Base-by-base conservation (phyloP, 92 coral and sea anemone genomes). In the Parazoanthus atlanticus region DNA sequence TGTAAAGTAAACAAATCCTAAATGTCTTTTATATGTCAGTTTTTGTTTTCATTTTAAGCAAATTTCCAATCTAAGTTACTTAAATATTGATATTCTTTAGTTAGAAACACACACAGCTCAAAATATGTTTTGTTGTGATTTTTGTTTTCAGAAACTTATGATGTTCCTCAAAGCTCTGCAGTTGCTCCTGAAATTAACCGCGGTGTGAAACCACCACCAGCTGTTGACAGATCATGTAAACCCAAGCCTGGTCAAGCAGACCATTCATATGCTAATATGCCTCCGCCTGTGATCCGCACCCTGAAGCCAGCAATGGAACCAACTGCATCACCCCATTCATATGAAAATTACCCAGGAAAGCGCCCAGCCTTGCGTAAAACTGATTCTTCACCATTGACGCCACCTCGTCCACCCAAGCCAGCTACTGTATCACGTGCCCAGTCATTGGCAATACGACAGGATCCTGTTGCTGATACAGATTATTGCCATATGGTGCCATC, bases 401-500 rank as follows among this genome's bases (percentile, higher is more conserved):
- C 87, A 43, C 87, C 78, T 26, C 78, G 87, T 25, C 87, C 87
- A 16, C 78, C 66, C 10, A 84, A 84, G 40, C 38, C 87, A 13
- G 25, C 65, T 46, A 70, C 13, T 84, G 87, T 70, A 41, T 33
- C 64, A 12, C 87, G 78, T 70, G 87, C 87, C 58, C 87, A 70
- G 8, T 84, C 87, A 69, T 6, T 84, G 58, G 58, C 58, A 12
- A 15, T 52, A 31, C 77, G 67, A 30, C 87, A 70, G 70, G 87
- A 72, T 8, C 41, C 70, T 49, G 58, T 32, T 58, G 17, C 34
- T 13, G 90, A 91, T n/a, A 52, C 54, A 28, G 95, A 93, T 28
- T 95, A 94, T 58, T 88, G 84, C 43, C 82, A 89, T 52, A 95
- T 95, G 98, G 88, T 93, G 69, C 91, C 98, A 78, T 89, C 90